Percentiles rank a stretch among this genome's conserved stretches.
These are phyloP conservation scores for Platichthys stellatus DNA, from an alignment of 2,113 vertebrate species.

Conservation along the genomic window DNA sequence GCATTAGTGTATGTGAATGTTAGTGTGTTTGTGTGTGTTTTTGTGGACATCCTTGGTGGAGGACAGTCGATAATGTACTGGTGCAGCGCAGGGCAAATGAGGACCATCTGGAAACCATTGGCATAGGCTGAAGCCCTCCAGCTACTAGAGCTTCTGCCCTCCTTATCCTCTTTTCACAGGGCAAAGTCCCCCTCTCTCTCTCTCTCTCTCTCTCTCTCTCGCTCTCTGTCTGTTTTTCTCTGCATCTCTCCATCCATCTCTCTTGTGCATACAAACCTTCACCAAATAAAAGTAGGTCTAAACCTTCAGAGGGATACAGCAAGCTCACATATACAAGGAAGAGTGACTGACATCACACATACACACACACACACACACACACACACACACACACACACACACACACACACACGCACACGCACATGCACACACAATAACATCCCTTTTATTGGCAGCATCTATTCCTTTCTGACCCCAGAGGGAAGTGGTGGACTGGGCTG, in stretches of 20 bases:
- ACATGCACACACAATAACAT: slow-evolving; percentile 48
- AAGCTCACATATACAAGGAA: slow-evolving; percentile 43
- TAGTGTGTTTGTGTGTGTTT: not conserved
- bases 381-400: slow-evolving; percentile 15
- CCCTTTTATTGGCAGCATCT: slow-evolving; percentile 71
- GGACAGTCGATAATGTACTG: slow-evolving; percentile 79
- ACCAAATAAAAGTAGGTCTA: slow-evolving; percentile 39
- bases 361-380: slow-evolving; percentile 30
- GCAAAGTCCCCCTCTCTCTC: slow-evolving; percentile 33
- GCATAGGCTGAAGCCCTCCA: slow-evolving; percentile 80
- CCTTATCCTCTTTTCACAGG: slow-evolving; percentile 64
- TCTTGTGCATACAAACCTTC: slow-evolving; percentile 18
- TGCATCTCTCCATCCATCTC: slow-evolving; percentile 34
- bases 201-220: slow-evolving; percentile 1
- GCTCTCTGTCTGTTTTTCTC: slow-evolving; percentile 6
- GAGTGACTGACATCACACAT: slow-evolving; percentile 56
- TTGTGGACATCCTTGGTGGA: slow-evolving; percentile 56
- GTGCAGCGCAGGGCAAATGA: slow-evolving; percentile 85
- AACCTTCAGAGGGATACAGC: slow-evolving; percentile 43
- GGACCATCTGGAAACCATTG: slow-evolving; percentile 96
- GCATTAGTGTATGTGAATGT: slow-evolving; percentile 22
- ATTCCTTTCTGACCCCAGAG: slow-evolving; percentile 71
- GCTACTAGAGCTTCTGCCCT: slow-evolving; percentile 77
- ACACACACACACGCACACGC: slow-evolving; percentile 41
- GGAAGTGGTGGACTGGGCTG: slow-evolving; percentile 70